Evolutionary conservation across 2,888 invertebrate species (phyloP).

Genomic region (Lepidocyrtoides sp.): DNA sequence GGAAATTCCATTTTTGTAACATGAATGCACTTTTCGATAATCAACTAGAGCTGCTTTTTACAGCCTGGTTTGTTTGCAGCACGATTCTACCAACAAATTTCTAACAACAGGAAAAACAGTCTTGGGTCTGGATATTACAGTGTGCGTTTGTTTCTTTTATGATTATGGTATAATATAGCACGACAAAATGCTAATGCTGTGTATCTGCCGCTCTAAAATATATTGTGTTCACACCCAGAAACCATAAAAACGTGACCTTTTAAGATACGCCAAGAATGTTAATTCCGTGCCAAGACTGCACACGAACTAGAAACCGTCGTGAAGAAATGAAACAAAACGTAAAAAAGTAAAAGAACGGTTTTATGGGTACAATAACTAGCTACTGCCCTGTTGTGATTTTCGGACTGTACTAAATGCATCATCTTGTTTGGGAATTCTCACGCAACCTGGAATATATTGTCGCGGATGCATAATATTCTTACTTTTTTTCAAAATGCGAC

Average conservation of each 20-base stretch:
- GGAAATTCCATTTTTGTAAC: slow-evolving; percentile 10
- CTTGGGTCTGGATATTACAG: background rate
- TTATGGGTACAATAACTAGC: background rate
- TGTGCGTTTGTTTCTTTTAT: background rate
- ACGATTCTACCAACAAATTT: background rate
- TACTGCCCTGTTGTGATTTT: too few relatives aligned
- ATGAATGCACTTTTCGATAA: slow-evolving; percentile 38
- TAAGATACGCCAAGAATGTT: slow-evolving; percentile 64
- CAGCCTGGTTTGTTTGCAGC: too few relatives aligned
- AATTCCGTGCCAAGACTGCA: slow-evolving; percentile 41
- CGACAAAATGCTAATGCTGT: background rate
- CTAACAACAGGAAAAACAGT: background rate
- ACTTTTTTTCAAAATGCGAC: too few relatives aligned
- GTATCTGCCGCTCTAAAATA: slow-evolving; percentile 48
- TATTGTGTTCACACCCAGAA: slow-evolving; percentile 68
- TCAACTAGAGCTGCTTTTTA: background rate
- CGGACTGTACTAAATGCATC: too few relatives aligned
- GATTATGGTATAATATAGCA: background rate
- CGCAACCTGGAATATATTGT: too few relatives aligned
- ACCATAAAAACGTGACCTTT: slow-evolving; percentile 72
- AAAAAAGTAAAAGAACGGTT: background rate
- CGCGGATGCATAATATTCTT: too few relatives aligned
- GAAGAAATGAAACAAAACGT: background rate
- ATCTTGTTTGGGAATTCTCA: too few relatives aligned
- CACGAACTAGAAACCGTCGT: background rate